Base-by-base conservation (phyloP, 2,797 vertebrate species). In the Microhierax caerulescens region DNA sequence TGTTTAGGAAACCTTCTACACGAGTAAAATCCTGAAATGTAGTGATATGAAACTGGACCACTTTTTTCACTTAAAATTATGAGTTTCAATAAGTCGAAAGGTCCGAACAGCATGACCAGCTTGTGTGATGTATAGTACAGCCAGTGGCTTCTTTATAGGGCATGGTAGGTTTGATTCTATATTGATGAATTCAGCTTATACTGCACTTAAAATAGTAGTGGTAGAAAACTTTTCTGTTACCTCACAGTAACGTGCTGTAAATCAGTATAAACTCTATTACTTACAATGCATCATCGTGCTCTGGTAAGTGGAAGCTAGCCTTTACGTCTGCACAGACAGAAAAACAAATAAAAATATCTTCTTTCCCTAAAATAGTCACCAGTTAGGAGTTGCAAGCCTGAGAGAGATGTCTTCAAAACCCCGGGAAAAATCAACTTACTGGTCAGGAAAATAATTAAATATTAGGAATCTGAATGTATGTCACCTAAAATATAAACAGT, bases 1-100 rank as follows among this genome's bases (percentile, higher is more conserved):
- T 7, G 0, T 89, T 86, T 65, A 81, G 88, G 73, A 96, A 96
- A 54, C 15, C 15, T 87, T 54, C 32, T 64, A 53, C 10, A 11
- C 68, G 48, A 84, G 85, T 61, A 85, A 94, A 97, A 95, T 36
- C 63, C 68, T 95, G 96, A 86, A 97, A 95, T 30, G n/a, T 48
- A 95, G 54, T 76, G 30, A 63, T 69, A 41, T 23, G 34, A 95
- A 93, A 69, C 57, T 11, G 5, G 13, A 73, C 61, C n/a, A 4
- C 4, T 2, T 64, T 50, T 45, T 60, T n/a, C 20, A 73, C 16
- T 36, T 72, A 48, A 72, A 91, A 92, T 77, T 54, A 19, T 39
- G 73, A 84, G 45, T 77, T 89, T n/a, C 21, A 32, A 41, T 43
- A 76, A 48, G 47, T 84, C 45, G 90, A 65, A 92, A 95, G 30